phyloP scores from a whole-genome alignment of 2,888 invertebrate genomes.

The Nephrocerus scutellatus region DNA sequence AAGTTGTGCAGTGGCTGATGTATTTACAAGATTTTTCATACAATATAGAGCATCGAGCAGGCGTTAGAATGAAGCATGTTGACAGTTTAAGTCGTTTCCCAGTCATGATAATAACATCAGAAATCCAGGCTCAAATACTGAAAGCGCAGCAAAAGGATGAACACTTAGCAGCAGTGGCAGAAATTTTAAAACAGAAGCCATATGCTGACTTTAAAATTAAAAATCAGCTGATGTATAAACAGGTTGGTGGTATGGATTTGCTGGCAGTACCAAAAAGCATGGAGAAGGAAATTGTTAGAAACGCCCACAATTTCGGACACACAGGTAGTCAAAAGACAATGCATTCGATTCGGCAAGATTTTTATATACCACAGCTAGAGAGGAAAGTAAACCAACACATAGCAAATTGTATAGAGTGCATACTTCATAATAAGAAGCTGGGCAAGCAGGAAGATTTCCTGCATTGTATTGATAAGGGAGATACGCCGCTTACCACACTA shows the following conservation, averaged over 20 bases:
- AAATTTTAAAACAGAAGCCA: slow-evolving; percentile 8
- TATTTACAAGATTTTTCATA: slow-evolving; percentile 23
- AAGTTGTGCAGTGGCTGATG: slow-evolving; percentile 20
- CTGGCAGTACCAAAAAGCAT: slow-evolving; percentile 17
- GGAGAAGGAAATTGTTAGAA: slow-evolving; percentile 16
- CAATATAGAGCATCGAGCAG: slow-evolving; percentile 21
- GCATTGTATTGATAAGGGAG: slow-evolving; percentile 32
- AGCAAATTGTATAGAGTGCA: slow-evolving; percentile 19
- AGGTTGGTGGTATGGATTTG: slow-evolving; percentile 9
- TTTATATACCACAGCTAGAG: slow-evolving; percentile 18
- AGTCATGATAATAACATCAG: slow-evolving; percentile 10
- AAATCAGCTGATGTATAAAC: slow-evolving; percentile 13
- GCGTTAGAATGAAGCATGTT: slow-evolving; percentile 17
- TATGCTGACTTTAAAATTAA: slow-evolving; percentile 14
- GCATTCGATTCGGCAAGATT: slow-evolving; percentile 12
- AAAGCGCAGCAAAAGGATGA: slow-evolving; percentile 19
- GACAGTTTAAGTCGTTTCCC: slow-evolving; percentile 20
- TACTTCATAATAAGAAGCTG: slow-evolving; percentile 19
- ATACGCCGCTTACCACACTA: slow-evolving; percentile 27
- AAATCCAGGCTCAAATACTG: slow-evolving; percentile 7
- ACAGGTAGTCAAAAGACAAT: slow-evolving; percentile 14
- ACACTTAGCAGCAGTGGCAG: slow-evolving; percentile 10
- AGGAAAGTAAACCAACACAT: slow-evolving; percentile 13
- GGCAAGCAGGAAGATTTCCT: slow-evolving; percentile 37
- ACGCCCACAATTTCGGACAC: slow-evolving; percentile 15